Conservation (phyloP, 2,113 vertebrate genomes). For the Toxostoma redivivum region DNA sequence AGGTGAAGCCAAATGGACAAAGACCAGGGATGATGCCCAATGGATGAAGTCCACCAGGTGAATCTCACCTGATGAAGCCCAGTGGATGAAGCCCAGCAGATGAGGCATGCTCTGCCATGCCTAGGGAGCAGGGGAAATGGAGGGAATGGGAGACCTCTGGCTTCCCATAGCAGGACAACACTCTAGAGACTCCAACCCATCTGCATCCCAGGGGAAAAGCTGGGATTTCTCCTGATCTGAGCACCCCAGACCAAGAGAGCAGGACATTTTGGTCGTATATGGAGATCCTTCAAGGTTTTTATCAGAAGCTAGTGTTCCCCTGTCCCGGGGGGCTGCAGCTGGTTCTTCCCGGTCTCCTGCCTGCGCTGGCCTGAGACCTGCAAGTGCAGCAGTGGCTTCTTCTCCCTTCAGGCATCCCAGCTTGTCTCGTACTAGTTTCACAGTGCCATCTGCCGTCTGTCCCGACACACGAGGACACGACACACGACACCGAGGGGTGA, state of each 20-base stretch:
- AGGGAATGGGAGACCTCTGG: not conserved
- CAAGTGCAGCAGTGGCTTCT: not conserved
- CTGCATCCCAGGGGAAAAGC: not conserved
- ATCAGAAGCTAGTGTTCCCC: not conserved
- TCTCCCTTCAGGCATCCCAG: not conserved
- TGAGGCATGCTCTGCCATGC: not conserved
- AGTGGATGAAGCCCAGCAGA: not conserved
- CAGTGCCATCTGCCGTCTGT: not conserved
- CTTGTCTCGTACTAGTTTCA: fast-evolving
- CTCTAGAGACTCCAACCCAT: not conserved
- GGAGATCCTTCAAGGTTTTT: not conserved
- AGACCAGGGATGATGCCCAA: not conserved
- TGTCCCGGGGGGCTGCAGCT: not conserved
- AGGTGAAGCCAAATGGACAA: not conserved
- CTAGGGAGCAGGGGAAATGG: fast-evolving
- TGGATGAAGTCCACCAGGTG: not conserved
- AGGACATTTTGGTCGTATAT: not conserved
- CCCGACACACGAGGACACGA: too few species aligned
- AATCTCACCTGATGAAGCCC: not conserved
- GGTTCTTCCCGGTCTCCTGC: not conserved
- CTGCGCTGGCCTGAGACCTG: not conserved
- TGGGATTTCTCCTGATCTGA: not conserved
- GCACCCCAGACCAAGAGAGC: not conserved
- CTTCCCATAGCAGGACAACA: not conserved
- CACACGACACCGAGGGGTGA: fast-evolving